A percentile compares a stretch with the other conserved stretches of the same genome.
phyloP scores from a whole-genome alignment of 2,888 invertebrate species.

The Eupithecia abbreviata region DNA sequence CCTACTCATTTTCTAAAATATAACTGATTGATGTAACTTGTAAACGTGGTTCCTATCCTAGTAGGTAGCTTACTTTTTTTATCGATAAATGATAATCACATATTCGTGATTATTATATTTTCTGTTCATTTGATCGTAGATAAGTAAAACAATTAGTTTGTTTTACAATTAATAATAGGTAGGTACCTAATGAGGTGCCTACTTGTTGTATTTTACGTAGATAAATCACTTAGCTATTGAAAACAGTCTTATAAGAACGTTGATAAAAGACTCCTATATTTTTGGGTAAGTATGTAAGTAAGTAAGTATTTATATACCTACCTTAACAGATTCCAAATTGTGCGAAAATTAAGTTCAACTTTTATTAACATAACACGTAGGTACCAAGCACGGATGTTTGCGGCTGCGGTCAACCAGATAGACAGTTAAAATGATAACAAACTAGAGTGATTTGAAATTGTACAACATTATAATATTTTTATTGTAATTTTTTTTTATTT shows the following conservation, averaged over 20 bases:
- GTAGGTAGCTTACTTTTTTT: slow-evolving; percentile 4
- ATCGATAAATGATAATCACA: background rate
- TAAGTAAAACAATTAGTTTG: background rate
- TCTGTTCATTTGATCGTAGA: background rate
- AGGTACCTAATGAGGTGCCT: background rate
- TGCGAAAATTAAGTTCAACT: background rate
- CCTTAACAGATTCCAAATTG: background rate
- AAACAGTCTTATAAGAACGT: background rate
- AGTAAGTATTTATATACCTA: background rate
- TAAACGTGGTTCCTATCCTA: background rate
- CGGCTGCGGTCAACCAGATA: slow-evolving; percentile 7
- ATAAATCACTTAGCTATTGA: background rate
- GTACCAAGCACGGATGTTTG: background rate
- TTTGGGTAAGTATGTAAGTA: too few species aligned
- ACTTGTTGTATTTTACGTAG: background rate
- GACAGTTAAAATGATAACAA: background rate
- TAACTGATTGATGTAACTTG: slow-evolving; percentile 13
- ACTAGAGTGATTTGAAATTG: background rate
- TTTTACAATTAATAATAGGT: background rate
- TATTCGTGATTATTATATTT: background rate
- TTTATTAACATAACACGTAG: background rate
- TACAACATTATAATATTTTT: background rate
- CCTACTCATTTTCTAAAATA: slow-evolving; percentile 11
- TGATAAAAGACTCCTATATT: background rate
- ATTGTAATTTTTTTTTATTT: slow-evolving; percentile 48